Evolutionary conservation across 2,797 vertebrate genomes (phyloP), one percentile per base, ranked within the genome.

Genomic region (Carduelis carduelis): DNA sequence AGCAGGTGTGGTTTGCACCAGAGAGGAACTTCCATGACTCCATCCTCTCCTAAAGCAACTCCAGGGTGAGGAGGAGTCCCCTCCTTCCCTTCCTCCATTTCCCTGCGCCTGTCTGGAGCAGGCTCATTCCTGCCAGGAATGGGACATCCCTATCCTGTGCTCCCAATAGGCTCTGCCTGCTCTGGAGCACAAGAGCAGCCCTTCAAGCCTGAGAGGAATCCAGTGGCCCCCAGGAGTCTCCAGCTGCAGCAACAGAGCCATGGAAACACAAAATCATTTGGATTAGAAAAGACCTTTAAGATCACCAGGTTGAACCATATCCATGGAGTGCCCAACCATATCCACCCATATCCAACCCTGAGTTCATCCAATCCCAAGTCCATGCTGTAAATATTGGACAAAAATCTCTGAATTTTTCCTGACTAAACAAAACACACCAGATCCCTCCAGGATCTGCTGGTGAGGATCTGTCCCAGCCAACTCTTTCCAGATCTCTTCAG

Each of bases 401-500:
- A 77, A 86, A 66, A 30, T 2, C 24, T 65, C 46, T 30, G 2
- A 6, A 6, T 5, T 59, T 50, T 39, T 22, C 34, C 34, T n/a
- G 21, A 22, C 12, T 35, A 43, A 37, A 56, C 12, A 37, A 19
- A 83, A 35, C 9, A 32, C 22, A 56, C 39, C 28, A 53, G 23
- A 30, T 52, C 20, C 56, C 5, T 34, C 23, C 35, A 53, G 53
- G 46, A 44, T 16, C 49, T 43, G 52, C 24, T 0, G 0, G 39
- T 2, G 6, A 59, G 1, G 63, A 74, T 9, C 21, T 1, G 4
- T 5, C 4, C 1, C 9, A 70, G 27, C 34, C 22, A 57, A 21
- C 11, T n/a, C 19, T 39, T 23, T 66, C 69, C 59, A 21, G 43
- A 65, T 50, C 66, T 56, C 63, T 34, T 27, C 43, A 43, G 37